These are phyloP conservation scores for Pygocentrus nattereri DNA, from an alignment of 2,797 vertebrate species.

Conservation along the genomic window DNA sequence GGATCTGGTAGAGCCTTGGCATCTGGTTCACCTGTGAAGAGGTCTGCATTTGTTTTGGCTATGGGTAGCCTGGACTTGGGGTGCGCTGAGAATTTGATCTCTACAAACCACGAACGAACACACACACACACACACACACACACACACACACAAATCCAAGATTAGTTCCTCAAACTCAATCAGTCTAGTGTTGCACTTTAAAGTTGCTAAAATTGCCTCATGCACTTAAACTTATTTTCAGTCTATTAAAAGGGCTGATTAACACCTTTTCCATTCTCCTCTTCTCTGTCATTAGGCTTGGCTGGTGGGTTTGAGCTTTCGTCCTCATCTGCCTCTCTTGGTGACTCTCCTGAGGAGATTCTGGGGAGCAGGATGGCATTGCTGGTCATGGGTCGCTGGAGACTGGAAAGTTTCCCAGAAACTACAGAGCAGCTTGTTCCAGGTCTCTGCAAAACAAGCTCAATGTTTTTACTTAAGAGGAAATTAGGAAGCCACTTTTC, in stretches of 20 bases:
- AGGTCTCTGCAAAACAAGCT: slow-evolving; percentile 72
- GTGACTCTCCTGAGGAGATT: slow-evolving; percentile 55
- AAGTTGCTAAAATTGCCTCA: background rate
- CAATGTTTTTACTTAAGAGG: background rate
- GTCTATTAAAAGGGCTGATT: background rate
- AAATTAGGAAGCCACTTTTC: background rate
- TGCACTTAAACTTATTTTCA: background rate
- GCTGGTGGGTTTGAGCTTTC: slow-evolving; percentile 28
- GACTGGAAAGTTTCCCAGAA: slow-evolving; percentile 62
- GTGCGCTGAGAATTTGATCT: background rate
- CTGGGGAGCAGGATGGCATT: slow-evolving; percentile 72
- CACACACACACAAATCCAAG: background rate
- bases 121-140: background rate
- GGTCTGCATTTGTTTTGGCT: background rate
- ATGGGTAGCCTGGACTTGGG: background rate
- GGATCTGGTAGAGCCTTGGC: background rate
- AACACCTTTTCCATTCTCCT: slow-evolving; percentile 48
- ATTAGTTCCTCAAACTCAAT: background rate
- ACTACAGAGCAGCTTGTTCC: slow-evolving; percentile 76
- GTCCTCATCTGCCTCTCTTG: slow-evolving; percentile 52
- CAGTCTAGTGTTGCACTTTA: background rate
- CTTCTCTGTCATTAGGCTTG: slow-evolving; percentile 14
- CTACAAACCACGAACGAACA: background rate
- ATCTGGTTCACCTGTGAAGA: background rate
- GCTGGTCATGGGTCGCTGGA: slow-evolving; percentile 57